phyloP scores from a whole-genome alignment of 2,888 invertebrate species.

The Tuta absoluta region DNA sequence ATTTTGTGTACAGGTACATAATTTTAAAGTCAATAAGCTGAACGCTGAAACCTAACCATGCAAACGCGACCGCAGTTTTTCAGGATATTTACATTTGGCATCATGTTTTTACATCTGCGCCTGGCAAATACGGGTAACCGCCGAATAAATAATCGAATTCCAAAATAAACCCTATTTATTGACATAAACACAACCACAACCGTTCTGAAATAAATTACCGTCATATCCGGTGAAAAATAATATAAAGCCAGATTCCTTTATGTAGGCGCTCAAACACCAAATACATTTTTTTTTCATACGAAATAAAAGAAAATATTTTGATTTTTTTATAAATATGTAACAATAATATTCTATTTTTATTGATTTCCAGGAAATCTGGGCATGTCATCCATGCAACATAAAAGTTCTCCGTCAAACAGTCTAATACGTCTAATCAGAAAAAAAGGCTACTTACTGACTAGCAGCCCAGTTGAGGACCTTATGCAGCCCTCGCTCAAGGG shows the following conservation, averaged over 20 bases:
- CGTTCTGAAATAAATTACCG: not conserved
- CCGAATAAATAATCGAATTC: not conserved
- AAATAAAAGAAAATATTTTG: no score
- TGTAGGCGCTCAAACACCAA: no score
- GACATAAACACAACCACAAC: constrained; percentile 1
- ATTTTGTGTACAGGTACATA: not conserved
- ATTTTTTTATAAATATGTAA: no score
- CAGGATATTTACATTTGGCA: not conserved
- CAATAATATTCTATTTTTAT: no score
- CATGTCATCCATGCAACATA: no score
- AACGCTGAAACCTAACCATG: not conserved
- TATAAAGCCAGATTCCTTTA: no score
- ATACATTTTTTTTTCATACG: no score
- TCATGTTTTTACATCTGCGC: not conserved
- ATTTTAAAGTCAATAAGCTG: not conserved
- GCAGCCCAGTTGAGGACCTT: constrained; percentile 92
- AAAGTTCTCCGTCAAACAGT: no score
- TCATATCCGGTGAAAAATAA: not conserved
- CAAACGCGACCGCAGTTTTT: not conserved
- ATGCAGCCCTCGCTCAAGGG: constrained; percentile 89
- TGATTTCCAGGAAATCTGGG: no score
- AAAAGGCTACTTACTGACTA: no score
- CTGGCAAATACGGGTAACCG: not conserved
- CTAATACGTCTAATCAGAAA: no score
- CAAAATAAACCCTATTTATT: constrained; percentile 5